Evolutionary conservation across 2,113 vertebrate species (phyloP), one percentile per base, ranked within the genome.

Genomic region (Cacatua alba): DNA sequence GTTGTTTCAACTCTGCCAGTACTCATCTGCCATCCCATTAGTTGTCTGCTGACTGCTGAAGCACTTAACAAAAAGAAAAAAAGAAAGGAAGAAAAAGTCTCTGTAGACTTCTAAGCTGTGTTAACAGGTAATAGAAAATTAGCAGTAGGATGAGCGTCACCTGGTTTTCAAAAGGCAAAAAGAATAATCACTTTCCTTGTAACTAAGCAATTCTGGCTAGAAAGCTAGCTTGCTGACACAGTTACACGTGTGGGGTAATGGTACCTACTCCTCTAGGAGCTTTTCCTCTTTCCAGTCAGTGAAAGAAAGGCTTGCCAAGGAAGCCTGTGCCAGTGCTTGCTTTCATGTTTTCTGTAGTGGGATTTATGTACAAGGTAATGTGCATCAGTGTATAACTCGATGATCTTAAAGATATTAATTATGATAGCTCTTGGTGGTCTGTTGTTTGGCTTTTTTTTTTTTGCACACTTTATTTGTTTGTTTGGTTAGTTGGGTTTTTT

Each of bases 1-100:
- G 88, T 57, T 93, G 70, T 88, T 92, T 80, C 79, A 83, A 26
- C 41, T 65, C 85, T 94, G 88, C 67, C 88, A 74, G 88, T 69
- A 11, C 63, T 94, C 63, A 31, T 88, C 82, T 93, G 59, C 85
- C 71, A 35, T 44, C 76, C 86, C 7, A 0, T 84, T 86, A 84
- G 72, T 14, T 84, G 77, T 60, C 83, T 94, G 77, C 77, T 84
- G 62, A 19, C 78, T 92, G 10, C 77, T 87, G 86, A 51, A 71
- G 52, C 48, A n/a, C 81, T 86, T 35, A 16, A 69, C 74, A 49
- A 64, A 74, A 28, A 53, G 64, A 9, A 53, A 33, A 74, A 49
- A 51, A 20, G 21, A 64, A 33, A 60, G 41, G 33, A 67, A 44
- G n/a, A 35, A 79, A 37, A 86, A 31, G 4, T 63, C 60, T 80